phyloP scores from a whole-genome alignment of 1,140 invertebrate species.

The Phthorimaea operculella region DNA sequence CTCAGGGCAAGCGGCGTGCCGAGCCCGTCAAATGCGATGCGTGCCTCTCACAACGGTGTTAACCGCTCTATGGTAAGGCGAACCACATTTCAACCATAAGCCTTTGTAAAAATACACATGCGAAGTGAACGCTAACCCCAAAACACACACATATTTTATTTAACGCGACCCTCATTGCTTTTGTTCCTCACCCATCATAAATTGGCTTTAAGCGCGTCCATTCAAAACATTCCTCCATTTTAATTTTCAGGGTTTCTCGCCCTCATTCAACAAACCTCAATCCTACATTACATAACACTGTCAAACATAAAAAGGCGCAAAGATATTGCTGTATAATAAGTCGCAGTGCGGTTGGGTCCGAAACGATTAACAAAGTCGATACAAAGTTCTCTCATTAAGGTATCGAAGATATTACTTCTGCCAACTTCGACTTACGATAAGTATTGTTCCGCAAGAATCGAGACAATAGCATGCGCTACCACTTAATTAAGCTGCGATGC shows the following conservation, averaged over 20 bases:
- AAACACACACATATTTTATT: too few species aligned
- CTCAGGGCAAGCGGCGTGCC: constrained; percentile 59
- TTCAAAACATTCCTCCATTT: constrained; percentile 13
- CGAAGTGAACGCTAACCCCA: neutral
- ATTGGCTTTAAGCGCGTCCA: constrained; percentile 35
- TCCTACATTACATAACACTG: constrained; percentile 14
- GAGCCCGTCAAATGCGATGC: constrained; percentile 65
- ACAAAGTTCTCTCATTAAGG: constrained; percentile 65
- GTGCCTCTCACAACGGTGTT: constrained; percentile 68
- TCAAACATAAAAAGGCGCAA: neutral
- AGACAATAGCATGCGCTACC: constrained; percentile 58
- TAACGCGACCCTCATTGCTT: constrained; percentile 11
- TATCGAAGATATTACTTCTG: constrained; percentile 63
- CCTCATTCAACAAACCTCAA: neutral
- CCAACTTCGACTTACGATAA: constrained; percentile 57
- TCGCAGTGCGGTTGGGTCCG: constrained; percentile 31
- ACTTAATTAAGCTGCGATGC: constrained; percentile 57
- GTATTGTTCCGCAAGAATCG: constrained; percentile 58
- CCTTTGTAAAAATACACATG: neutral
- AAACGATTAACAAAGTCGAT: constrained; percentile 61
- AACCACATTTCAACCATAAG: constrained; percentile 27
- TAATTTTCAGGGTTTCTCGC: too few species aligned
- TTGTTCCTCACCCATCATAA: constrained; percentile 20
- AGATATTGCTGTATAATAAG: neutral
- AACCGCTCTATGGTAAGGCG: constrained; percentile 62